Evolutionary conservation across 1,140 invertebrate genomes (phyloP).

Genomic region (Trichogramma pretiosum): DNA sequence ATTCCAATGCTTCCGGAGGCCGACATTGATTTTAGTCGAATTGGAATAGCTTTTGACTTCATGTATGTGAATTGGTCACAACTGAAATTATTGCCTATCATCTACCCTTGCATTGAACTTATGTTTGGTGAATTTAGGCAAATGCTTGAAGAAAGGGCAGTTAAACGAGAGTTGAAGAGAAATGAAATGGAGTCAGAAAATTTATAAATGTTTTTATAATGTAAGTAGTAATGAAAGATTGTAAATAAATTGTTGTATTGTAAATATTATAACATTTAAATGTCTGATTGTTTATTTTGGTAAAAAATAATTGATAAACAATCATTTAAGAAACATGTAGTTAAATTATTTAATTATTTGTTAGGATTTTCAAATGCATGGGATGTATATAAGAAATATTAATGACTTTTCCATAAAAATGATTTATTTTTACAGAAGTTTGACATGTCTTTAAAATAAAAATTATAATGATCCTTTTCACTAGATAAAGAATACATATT

Average conservation of each 20-base stretch:
- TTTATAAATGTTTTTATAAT: not conserved
- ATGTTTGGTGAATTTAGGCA: slow-evolving; percentile 76
- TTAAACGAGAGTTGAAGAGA: slow-evolving; percentile 51
- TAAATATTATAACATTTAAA: not conserved
- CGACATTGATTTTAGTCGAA: slow-evolving; percentile 47
- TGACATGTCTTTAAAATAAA: slow-evolving; percentile 4
- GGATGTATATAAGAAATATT: too few species aligned
- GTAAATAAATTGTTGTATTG: not conserved
- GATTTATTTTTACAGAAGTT: slow-evolving; percentile 15
- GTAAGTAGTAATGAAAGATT: not conserved
- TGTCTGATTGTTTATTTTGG: too few species aligned
- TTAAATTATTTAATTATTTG: not conserved
- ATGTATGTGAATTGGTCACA: slow-evolving; percentile 71
- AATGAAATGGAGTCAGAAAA: not conserved
- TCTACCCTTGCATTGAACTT: slow-evolving; percentile 64
- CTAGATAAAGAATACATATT: too few species aligned
- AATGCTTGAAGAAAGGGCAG: slow-evolving; percentile 64
- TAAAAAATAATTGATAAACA: too few species aligned
- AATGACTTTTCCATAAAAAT: too few species aligned
- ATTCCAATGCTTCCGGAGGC: slow-evolving; percentile 55
- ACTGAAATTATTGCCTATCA: slow-evolving; percentile 60
- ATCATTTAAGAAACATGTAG: not conserved
- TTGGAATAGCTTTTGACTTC: slow-evolving; percentile 91
- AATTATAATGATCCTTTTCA: slow-evolving; percentile 1
- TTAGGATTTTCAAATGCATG: too few species aligned